phyloP scores from a whole-genome alignment of 2,888 invertebrate species.

The Poecilus cupreus region DNA sequence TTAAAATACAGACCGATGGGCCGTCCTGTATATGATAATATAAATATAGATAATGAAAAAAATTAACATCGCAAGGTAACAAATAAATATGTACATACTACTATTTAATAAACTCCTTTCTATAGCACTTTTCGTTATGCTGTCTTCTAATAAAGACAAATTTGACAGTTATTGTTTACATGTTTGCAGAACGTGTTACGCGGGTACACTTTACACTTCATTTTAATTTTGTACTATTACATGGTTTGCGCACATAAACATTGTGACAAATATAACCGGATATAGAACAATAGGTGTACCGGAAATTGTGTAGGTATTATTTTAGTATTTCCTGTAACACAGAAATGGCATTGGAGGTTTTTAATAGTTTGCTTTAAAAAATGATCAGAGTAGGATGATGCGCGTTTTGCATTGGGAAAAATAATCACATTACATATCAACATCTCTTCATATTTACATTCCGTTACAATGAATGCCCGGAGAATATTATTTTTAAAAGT shows the following conservation, averaged over 20 bases:
- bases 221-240: slow-evolving; percentile 12
- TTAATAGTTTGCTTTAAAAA: slow-evolving; percentile 34
- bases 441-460: not conserved
- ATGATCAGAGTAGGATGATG: not conserved
- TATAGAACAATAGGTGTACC: slow-evolving; percentile 66
- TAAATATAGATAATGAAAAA: too few relatives aligned
- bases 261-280: slow-evolving; percentile 63
- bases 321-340: slow-evolving; percentile 52
- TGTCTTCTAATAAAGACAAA: too few relatives aligned
- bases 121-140: too few relatives aligned
- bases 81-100: too few relatives aligned
- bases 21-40: too few relatives aligned
- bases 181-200: too few relatives aligned
- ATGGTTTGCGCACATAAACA: slow-evolving; percentile 26
- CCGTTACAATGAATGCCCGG: not conserved
- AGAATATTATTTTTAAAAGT: slow-evolving; percentile 16
- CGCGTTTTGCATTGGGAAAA: not conserved
- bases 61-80: too few relatives aligned
- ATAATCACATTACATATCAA: not conserved
- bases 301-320: slow-evolving; percentile 65
- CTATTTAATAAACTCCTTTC: too few relatives aligned
- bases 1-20: too few relatives aligned
- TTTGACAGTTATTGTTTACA: too few relatives aligned
- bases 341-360: slow-evolving; percentile 32
- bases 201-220: not conserved